A percentile compares a stretch with the other conserved stretches of the same genome.
These are phyloP conservation scores for Dufourea novaeangliae DNA, from an alignment of 1,140 invertebrate species.

Conservation along the genomic window DNA sequence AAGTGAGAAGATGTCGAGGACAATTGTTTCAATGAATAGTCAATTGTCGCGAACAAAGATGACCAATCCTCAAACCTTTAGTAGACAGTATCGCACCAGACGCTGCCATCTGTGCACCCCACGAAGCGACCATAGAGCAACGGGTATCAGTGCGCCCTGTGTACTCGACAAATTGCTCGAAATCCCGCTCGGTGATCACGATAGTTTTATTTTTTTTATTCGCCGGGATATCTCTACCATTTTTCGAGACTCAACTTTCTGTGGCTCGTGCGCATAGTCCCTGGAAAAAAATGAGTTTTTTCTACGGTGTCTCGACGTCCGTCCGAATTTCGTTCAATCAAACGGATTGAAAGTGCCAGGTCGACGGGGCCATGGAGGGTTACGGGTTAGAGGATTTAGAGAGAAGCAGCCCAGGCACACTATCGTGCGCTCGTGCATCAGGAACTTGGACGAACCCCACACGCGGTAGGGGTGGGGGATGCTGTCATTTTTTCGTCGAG, in stretches of 20 bases:
- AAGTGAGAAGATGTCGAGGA: no score
- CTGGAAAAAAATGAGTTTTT: conserved; percentile 11
- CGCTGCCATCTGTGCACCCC: no score
- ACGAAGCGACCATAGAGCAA: not conserved
- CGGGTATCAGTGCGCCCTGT: not conserved
- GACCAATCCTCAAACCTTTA: no score
- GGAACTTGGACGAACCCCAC: conserved; percentile 13
- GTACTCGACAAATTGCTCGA: not conserved
- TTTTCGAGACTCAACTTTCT: not conserved
- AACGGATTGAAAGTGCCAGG: conserved; percentile 25
- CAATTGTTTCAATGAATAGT: not conserved
- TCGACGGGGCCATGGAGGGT: not conserved
- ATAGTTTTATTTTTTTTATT: not conserved
- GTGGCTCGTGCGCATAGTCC: not conserved
- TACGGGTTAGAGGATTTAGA: not conserved
- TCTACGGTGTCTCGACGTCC: conserved; percentile 9
- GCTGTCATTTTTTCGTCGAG: conserved; percentile 21
- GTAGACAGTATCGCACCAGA: no score
- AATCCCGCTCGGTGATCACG: not conserved
- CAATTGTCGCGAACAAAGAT: no score
- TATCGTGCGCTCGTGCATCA: conserved; percentile 26
- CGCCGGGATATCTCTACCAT: not conserved
- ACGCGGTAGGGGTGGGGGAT: no score
- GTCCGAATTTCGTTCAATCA: conserved; percentile 38
- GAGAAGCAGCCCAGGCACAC: no score